Base-by-base conservation (phyloP, 2,888 invertebrate species). In the Tyria jacobaeae region DNA sequence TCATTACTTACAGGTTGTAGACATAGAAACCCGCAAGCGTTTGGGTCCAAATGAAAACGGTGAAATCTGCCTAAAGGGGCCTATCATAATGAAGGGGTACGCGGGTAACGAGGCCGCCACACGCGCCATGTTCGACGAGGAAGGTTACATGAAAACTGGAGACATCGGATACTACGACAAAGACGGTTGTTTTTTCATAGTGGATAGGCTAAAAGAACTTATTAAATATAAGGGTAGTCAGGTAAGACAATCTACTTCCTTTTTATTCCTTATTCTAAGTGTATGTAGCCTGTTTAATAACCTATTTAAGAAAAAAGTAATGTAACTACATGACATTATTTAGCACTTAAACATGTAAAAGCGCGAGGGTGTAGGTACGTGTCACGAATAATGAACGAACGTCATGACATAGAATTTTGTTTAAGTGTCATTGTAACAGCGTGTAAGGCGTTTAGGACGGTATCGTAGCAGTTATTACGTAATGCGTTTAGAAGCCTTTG, bases 201-300 rank as follows among this genome's bases (percentile, higher is more conserved):
- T 89, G 21, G 90, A 91, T 60, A 70, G 90, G 15, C 72, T 90
- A 12, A 91, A 91, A 62, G 90, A 91, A 68, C 81, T 91, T 9
- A 90, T 91, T 62, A 91, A 91, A 69, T 91, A 90, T 64, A 91
- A 91, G 61, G 89, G 89, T 9, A 55, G 70, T 54, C 96, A 96
- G 94, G 95, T 95, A 78, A 61, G 21, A 21, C 9, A 2, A 2
- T 9, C n/a, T 39, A 25, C 17, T 27, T 21, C 17, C 21, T 12
- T 44, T 44, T 44, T 4, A 44, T 17, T 21, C 21, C 9, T 41
- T 17, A 1, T 17, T 10, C 7, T 17, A 17, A 41, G 15, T 0
- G 41, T 17, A 17, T 31, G 27, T 31, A 7, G 4, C 4, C 27
- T 31, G 7, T 31, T 6, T 31, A 27, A 27, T 6, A 6, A 27